Evolutionary conservation across 2,797 vertebrate species (phyloP).

Genomic region (Argyrosomus regius): DNA sequence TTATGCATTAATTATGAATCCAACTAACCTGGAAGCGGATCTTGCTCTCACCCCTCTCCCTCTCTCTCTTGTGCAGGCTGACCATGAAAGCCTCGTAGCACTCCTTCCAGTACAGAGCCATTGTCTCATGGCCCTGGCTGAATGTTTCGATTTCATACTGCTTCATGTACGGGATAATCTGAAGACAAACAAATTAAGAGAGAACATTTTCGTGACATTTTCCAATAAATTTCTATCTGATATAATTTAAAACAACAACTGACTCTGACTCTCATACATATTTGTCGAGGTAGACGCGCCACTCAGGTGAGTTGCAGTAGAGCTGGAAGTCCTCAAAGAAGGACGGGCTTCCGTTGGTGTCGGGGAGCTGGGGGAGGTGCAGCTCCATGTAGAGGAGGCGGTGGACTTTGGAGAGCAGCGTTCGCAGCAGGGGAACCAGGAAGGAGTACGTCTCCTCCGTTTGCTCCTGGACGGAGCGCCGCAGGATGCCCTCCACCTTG

Average conservation of each 20-base stretch:
- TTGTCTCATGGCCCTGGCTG: slow-evolving; percentile 91
- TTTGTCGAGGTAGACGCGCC: slow-evolving; percentile 98
- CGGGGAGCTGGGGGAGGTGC: slow-evolving; percentile 94
- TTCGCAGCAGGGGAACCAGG: slow-evolving; percentile 94
- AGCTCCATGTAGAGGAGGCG: slow-evolving; percentile 97
- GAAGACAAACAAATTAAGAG: not conserved
- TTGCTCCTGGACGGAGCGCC: slow-evolving; percentile 89
- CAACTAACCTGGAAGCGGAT: slow-evolving; percentile 94
- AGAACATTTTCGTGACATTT: not conserved
- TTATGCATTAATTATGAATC: not conserved
- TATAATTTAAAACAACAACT: not conserved
- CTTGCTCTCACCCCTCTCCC: slow-evolving; percentile 97
- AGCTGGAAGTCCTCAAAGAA: slow-evolving; percentile 98
- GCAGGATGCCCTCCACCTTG: slow-evolving; percentile 92
- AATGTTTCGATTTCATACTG: slow-evolving; percentile 96
- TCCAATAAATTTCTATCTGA: not conserved
- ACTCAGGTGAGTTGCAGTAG: slow-evolving; percentile 94
- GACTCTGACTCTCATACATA: slow-evolving; percentile 86
- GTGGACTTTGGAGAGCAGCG: slow-evolving; percentile 94
- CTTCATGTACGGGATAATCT: slow-evolving; percentile 99
- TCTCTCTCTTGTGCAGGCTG: slow-evolving; percentile 92
- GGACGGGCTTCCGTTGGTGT: slow-evolving; percentile 94
- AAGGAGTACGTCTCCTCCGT: slow-evolving; percentile 93
- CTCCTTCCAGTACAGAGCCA: slow-evolving; percentile 96
- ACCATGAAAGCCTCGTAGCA: slow-evolving; percentile 97